Base-by-base conservation (phyloP, 2,113 vertebrate species). In the Hydrochoerus hydrochaeris region DNA sequence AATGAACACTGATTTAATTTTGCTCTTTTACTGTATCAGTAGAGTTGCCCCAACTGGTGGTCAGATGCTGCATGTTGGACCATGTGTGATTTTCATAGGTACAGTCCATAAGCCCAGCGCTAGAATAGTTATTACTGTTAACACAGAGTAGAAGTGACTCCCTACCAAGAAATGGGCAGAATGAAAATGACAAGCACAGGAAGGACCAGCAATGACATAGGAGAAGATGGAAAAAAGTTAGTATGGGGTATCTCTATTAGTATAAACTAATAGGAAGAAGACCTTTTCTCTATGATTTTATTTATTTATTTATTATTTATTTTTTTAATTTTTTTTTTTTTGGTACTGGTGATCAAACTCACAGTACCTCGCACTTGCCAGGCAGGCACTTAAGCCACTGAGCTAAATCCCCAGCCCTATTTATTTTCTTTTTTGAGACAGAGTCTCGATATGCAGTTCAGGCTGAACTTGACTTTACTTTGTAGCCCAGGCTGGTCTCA, bases 1-100 rank as follows among this genome's bases (percentile, higher is more conserved):
- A 75, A 65, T 97, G 75, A 95, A 90, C 32, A 82, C 38, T 58
- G 54, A 91, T 54, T 62, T 88, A 49, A 92, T 67, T 94, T 88
- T 91, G 8, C 13, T 97, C 52, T 69, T 69, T 86, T 86, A 71
- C 24, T 88, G 38, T 87, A 95, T 95, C 87, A 95, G 73, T 60
- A 89, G 80, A 17, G 26, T 62, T 19, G 0, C 12, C 60, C 16
- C 41, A 95, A 65, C 20, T 84, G 41, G 41, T 92, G 22, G 38
- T 90, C n/a, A 87, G 35, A 63, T 95, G 93, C 65, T 46, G 80
- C 30, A 91, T 85, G 52, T 52, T 88, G 16, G 60, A 90, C 10
- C 32, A 30, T 80, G 30, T 77, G 58, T 85, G 30, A 90, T n/a
- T 90, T 54, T 90, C 52, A 96, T 1, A 90, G 80, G 52, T 10